phyloP scores from a whole-genome alignment of 2,797 vertebrate species.

The Chaenodraco wilsoni region DNA sequence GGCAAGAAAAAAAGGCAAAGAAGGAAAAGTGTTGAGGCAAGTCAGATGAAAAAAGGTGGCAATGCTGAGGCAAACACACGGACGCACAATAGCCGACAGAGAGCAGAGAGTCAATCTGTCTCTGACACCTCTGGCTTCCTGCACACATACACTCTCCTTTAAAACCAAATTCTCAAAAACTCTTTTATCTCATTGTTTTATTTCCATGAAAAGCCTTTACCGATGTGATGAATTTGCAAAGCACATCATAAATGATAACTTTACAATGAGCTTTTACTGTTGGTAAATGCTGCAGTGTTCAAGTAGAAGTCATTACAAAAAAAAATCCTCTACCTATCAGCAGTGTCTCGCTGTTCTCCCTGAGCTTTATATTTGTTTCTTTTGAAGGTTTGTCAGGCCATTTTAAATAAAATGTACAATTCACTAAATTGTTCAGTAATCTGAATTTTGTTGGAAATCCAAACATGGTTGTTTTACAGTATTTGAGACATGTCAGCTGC shows the following conservation, averaged over 20 bases:
- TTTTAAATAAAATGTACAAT: conserved; percentile 32
- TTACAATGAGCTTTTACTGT: conserved; percentile 24
- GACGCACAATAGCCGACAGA: conserved; percentile 66
- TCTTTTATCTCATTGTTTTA: conserved; percentile 52
- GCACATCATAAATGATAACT: conserved; percentile 28
- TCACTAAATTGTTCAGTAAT: neutral
- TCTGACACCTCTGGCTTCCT: conserved; percentile 74
- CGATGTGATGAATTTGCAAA: conserved; percentile 44
- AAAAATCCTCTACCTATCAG: neutral
- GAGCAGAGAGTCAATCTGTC: conserved; percentile 60
- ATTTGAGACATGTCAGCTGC: conserved; percentile 19
- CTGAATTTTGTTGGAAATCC: conserved; percentile 9
- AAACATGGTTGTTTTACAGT: conserved; percentile 2
- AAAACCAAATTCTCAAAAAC: conserved; percentile 49
- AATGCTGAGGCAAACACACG: conserved; percentile 50
- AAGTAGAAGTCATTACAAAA: conserved; percentile 13
- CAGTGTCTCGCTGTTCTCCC: conserved; percentile 1
- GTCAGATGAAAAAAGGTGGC: conserved; percentile 66
- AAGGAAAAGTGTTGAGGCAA: conserved; percentile 64
- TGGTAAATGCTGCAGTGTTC: conserved; percentile 18
- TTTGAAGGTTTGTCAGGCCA: conserved; percentile 1
- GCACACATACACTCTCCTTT: conserved; percentile 41
- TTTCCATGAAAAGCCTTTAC: conserved; percentile 53
- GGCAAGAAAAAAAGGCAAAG: conserved; percentile 25
- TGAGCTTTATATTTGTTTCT: conserved; percentile 8